These are phyloP conservation scores for Sarcophaga peregrina DNA, from an alignment of 1,140 invertebrate genomes.

Conservation along the genomic window DNA sequence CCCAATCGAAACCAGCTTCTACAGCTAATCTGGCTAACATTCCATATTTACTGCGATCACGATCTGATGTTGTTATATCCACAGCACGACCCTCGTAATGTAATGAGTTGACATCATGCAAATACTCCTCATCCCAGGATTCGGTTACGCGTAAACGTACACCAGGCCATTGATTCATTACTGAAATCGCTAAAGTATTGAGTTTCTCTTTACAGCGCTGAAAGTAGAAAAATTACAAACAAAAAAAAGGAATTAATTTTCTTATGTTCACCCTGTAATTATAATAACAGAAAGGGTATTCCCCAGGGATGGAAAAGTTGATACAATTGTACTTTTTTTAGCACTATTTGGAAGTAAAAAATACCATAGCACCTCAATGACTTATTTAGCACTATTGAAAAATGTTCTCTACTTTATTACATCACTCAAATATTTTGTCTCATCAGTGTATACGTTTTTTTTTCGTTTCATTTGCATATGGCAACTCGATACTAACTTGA, in stretches of 20 bases:
- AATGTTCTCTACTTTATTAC: too few species aligned
- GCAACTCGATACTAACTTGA: too few species aligned
- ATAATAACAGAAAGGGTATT: too few species aligned
- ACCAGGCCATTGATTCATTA: constrained; percentile 98
- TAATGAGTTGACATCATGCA: constrained; percentile 83
- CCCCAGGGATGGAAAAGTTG: too few species aligned
- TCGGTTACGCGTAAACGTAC: constrained; percentile 92
- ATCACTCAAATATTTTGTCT: too few species aligned
- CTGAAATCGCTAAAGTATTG: constrained; percentile 92
- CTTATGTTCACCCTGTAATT: background rate
- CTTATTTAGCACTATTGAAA: too few species aligned
- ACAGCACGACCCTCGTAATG: constrained; percentile 97
- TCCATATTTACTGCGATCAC: constrained; percentile 91
- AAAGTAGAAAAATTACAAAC: constrained; percentile 54
- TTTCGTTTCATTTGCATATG: too few species aligned
- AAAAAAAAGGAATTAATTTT: background rate
- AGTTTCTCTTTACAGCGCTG: constrained; percentile 96
- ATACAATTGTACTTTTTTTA: too few species aligned
- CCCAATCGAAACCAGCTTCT: constrained; percentile 98
- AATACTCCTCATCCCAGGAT: constrained; percentile 91
- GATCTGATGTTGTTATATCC: constrained; percentile 93
- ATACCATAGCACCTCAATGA: too few species aligned
- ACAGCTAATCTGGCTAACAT: constrained; percentile 95
- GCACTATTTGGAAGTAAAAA: too few species aligned
- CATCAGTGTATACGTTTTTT: too few species aligned